Evolutionary conservation across 1,140 invertebrate genomes (phyloP).

Genomic region (Eueides isabella): DNA sequence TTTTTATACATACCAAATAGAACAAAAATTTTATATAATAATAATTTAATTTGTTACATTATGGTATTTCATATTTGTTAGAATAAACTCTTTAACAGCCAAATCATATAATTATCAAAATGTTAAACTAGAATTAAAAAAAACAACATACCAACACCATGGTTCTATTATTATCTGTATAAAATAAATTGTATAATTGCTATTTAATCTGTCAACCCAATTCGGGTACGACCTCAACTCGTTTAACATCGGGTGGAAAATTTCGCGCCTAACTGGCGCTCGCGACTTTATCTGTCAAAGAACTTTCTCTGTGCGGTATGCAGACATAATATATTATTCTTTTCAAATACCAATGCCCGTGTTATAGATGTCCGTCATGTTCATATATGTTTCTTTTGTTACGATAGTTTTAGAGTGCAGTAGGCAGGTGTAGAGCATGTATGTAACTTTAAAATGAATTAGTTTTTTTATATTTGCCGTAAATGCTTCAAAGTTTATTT

Average conservation of each 20-base stretch:
- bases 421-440: no score
- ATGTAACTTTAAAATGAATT: no score
- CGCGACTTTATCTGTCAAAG: conserved; percentile 10
- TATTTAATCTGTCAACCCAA: conserved; percentile 49
- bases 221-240: conserved; percentile 47
- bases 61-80: no score
- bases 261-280: conserved; percentile 23
- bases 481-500: no score
- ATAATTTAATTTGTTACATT: no score
- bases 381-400: background rate
- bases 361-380: background rate
- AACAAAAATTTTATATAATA: no score
- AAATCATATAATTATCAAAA: background rate
- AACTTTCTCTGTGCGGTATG: conserved; percentile 25
- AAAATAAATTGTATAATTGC: conserved; percentile 32
- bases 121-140: background rate
- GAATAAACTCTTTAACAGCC: no score
- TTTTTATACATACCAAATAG: conserved; percentile 18
- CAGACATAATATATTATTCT: conserved; percentile 8
- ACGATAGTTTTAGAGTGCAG: background rate
- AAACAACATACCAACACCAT: background rate
- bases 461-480: no score
- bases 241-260: conserved; percentile 26
- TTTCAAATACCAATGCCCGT: background rate
- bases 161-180: conserved; percentile 23